Evolutionary conservation across 1,140 invertebrate species (phyloP).

Genomic region (Adoxophyes honmai): DNA sequence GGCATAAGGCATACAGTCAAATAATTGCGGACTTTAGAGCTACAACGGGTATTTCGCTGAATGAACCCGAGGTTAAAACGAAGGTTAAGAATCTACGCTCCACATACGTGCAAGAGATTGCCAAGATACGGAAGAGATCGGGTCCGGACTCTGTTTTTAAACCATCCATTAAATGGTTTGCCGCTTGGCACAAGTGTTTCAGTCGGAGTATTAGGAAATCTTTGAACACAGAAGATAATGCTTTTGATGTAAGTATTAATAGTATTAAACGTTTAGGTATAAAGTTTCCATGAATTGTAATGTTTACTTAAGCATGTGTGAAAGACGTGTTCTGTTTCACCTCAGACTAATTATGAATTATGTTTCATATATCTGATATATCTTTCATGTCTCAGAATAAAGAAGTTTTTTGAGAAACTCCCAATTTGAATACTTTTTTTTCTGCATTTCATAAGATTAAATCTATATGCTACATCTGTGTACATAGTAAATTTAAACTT

Average conservation of each 20-base stretch:
- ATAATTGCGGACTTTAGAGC: constrained; percentile 52
- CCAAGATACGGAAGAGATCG: constrained; percentile 55
- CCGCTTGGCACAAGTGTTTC: constrained; percentile 48
- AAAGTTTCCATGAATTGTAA: too few relatives aligned
- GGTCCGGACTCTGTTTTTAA: constrained; percentile 38
- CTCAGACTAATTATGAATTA: too few relatives aligned
- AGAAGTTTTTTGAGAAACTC: too few relatives aligned
- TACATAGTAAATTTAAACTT: too few relatives aligned
- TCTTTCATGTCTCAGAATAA: too few relatives aligned
- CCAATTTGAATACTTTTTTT: too few relatives aligned
- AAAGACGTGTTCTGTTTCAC: too few relatives aligned
- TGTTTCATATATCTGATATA: too few relatives aligned
- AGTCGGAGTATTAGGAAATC: constrained; percentile 20
- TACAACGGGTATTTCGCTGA: constrained; percentile 45
- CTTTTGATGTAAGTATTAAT: background rate
- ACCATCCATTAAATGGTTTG: constrained; percentile 59
- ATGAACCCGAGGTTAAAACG: constrained; percentile 49
- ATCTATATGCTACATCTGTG: too few relatives aligned
- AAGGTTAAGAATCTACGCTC: constrained; percentile 70
- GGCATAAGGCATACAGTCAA: constrained; percentile 50
- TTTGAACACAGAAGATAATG: background rate
- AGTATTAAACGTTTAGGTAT: too few relatives aligned
- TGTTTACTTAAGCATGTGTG: too few relatives aligned
- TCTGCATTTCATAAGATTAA: too few relatives aligned
- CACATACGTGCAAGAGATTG: constrained; percentile 64